Base-by-base conservation (phyloP, 2,888 invertebrate genomes). In the Orchesella flavescens region DNA sequence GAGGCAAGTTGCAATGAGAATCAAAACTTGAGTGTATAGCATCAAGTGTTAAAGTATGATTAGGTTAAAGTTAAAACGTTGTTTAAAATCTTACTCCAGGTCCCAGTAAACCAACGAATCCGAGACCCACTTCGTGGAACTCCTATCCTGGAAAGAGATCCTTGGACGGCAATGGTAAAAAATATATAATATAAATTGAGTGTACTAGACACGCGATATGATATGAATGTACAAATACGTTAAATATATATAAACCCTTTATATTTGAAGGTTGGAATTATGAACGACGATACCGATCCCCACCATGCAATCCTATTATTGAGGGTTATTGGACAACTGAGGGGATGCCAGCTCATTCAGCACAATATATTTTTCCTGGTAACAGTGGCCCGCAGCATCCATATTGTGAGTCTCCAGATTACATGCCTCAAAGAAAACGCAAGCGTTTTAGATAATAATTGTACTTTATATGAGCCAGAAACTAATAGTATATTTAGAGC, bases 321-420 rank as follows among this genome's bases (percentile, higher is more conserved):
- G 81, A 75, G 0, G 81, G 81, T 7, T 81, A 81, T 17, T 81
- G 81, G 81, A 69, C 74, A n/a, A 43, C 68, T 5, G 81, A 81
- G 23, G 69, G 69, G 12, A 49, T 66, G 13, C 75, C 81, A 34
- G 1, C 80, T 17, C 80, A 73, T 19, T 61, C 72, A 15, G 61
- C 55, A 3, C 74, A 61, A 19, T 81, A 65, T 19, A 46, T 46
- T 7, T 81, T 59, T 17, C 81, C 81, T 0, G 81, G 74, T 53
- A 66, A 49, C 46, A 17, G 59, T 44, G n/a, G 66, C 1, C 69
- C 43, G 4, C 74, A 68, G 21, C 74, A 74, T 53, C 74, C 81
- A 10, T 81, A 44, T 19, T 81, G 81, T 81, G 81, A 81, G 81
- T 81, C 81, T 57, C 19, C 19, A 43, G 43, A 72, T 55, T 81